phyloP scores from a whole-genome alignment of 2,797 vertebrate genomes.

The Gorsachius magnificus region DNA sequence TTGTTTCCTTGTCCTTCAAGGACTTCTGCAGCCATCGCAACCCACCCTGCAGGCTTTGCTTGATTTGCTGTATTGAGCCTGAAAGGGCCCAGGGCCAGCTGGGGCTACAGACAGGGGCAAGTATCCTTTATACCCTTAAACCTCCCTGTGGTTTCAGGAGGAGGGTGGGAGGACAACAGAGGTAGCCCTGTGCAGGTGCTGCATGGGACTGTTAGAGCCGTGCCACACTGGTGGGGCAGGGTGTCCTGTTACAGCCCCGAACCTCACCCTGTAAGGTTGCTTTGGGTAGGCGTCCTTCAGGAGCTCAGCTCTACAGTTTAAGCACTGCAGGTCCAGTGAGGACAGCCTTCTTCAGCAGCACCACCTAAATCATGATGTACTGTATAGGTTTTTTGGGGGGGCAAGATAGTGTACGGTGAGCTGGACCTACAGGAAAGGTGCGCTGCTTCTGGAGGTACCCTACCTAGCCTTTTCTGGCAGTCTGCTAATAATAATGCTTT shows the following conservation, averaged over 20 bases:
- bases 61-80: accelerated
- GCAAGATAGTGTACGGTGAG: neutral
- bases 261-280: accelerated
- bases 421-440: neutral
- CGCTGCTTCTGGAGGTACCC: neutral
- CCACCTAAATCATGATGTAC: neutral
- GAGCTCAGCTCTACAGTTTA: neutral
- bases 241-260: accelerated
- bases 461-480: neutral
- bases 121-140: too few species aligned
- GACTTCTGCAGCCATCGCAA: neutral
- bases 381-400: accelerated
- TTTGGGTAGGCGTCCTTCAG: neutral
- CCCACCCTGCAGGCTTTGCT: neutral
- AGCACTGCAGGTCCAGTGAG: neutral
- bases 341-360: neutral
- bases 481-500: neutral
- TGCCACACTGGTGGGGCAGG: accelerated
- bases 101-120: neutral
- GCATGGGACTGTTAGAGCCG: neutral
- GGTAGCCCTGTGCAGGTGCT: neutral
- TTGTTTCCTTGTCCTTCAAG: neutral
- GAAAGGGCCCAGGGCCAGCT: neutral
- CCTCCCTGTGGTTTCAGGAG: neutral
- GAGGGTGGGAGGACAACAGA: neutral